phyloP scores from a whole-genome alignment of 2,888 invertebrate species.

The Danaus chrysippus region DNA sequence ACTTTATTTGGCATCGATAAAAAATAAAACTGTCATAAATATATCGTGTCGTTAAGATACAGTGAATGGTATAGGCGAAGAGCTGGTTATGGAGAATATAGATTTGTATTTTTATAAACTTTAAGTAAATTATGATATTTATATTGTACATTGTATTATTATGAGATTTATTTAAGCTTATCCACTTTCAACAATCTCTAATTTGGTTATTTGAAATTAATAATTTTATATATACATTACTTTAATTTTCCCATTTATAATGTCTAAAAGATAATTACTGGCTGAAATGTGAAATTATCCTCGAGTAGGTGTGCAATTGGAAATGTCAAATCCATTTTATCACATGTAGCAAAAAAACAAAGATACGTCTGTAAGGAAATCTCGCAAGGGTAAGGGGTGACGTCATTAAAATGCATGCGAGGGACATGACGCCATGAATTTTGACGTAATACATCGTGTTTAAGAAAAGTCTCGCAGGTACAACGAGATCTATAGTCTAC shows the following conservation, averaged over 20 bases:
- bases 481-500: constrained; percentile 32
- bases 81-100: too few species aligned
- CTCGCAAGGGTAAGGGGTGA: constrained; percentile 58
- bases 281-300: background rate
- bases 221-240: background rate
- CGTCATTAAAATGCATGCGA: constrained; percentile 66
- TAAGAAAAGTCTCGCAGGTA: constrained; percentile 8
- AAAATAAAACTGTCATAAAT: too few species aligned
- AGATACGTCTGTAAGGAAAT: constrained; percentile 34
- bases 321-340: constrained; percentile 26
- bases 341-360: constrained; percentile 41
- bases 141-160: too few species aligned
- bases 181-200: too few species aligned
- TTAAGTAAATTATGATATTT: too few species aligned
- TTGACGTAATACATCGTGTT: constrained; percentile 50
- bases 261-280: too few species aligned
- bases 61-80: too few species aligned
- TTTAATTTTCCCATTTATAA: too few species aligned
- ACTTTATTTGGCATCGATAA: constrained; percentile 13
- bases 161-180: too few species aligned
- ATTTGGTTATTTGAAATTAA: background rate
- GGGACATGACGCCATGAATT: constrained; percentile 44
- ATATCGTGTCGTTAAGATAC: too few species aligned
- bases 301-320: constrained; percentile 15
- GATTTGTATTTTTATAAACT: too few species aligned